Percentiles rank a stretch among this genome's conserved stretches.
Conservation (phyloP, 2,113 vertebrate species). For the human (Homo sapiens) region GRCh38 chrX:129985501-129986000, state of each 20-base stretch:
- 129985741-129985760: not conserved
- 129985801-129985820: not conserved
- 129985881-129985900: too few species aligned
- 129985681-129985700: not conserved
- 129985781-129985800: not conserved
- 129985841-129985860: not conserved
- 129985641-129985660: slow-evolving; percentile 1
- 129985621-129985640: slow-evolving; percentile 12
- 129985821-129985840: not conserved
- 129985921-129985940: too few species aligned
- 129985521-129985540: not conserved
- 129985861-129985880: too few species aligned
- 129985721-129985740: not conserved
- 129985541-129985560: slow-evolving; percentile 42
- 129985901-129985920: too few species aligned
- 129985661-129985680: not conserved
- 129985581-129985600: not conserved
- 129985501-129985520: slow-evolving; percentile 29
- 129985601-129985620: not conserved
- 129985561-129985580: slow-evolving; percentile 45
- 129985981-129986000: too few species aligned
- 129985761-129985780: not conserved
- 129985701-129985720: not conserved
- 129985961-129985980: too few species aligned
- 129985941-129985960: too few species aligned